Percentiles rank a stretch among this genome's conserved stretches.
These are phyloP conservation scores for Sminthurinus aureus DNA, from an alignment of 2,888 invertebrate genomes.

Conservation along the genomic window DNA sequence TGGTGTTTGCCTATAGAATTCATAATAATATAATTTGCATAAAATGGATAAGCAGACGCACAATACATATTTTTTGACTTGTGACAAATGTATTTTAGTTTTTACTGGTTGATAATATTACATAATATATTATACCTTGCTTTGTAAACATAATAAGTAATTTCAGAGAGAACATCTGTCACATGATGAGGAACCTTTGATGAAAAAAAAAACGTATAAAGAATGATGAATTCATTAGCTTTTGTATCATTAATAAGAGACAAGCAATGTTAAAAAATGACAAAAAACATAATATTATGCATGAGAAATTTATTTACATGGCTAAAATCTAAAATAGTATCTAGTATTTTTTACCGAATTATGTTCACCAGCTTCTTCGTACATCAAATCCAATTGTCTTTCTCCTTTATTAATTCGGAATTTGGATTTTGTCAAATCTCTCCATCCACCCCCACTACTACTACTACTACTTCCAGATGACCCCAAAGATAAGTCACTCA, in stretches of 20 bases:
- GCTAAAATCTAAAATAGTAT: not conserved
- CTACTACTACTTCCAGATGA: constrained; percentile 65
- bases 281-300: not conserved
- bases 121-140: too few species aligned
- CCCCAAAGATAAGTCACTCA: constrained; percentile 88
- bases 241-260: not conserved
- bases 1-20: constrained; percentile 80
- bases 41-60: too few species aligned
- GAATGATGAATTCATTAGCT: not conserved
- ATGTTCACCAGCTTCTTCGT: constrained; percentile 66
- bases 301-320: too few species aligned
- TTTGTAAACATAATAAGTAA: constrained; percentile 96
- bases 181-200: constrained; percentile 86
- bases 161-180: constrained; percentile 94
- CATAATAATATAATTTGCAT: too few species aligned
- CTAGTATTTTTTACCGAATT: constrained; percentile 31
- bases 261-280: not conserved
- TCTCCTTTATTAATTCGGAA: constrained; percentile 97
- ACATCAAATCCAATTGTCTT: constrained; percentile 91
- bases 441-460: constrained; percentile 69
- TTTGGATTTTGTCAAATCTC: constrained; percentile 93
- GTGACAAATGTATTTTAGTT: too few species aligned
- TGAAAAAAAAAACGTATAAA: constrained; percentile 12
- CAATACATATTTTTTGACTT: too few species aligned
- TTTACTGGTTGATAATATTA: too few species aligned